phyloP scores from a whole-genome alignment of 2,113 vertebrate genomes.

The Eira barbara region DNA sequence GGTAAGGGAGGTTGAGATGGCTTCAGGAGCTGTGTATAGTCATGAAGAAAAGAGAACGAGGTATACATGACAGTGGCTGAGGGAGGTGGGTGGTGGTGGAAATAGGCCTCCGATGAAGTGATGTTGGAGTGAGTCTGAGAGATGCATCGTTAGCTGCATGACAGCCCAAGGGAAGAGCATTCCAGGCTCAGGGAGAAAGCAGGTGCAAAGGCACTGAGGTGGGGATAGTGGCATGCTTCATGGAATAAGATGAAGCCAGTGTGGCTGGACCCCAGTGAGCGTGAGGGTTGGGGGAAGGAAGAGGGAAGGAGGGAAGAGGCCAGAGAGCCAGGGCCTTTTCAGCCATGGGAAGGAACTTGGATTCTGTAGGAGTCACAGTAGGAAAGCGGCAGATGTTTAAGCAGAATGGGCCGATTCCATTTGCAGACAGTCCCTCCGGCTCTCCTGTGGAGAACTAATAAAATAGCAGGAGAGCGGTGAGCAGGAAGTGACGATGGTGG shows the following conservation, averaged over 20 bases:
- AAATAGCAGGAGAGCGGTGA: background rate
- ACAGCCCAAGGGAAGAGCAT: background rate
- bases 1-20: background rate
- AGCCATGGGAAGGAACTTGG: background rate
- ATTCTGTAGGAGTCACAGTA: background rate
- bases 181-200: background rate
- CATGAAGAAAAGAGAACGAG: background rate
- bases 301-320: background rate
- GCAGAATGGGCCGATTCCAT: background rate
- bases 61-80: fast-evolving
- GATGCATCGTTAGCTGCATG: background rate
- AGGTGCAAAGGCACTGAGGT: background rate
- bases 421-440: background rate
- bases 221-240: background rate
- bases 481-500: background rate
- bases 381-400: background rate
- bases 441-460: background rate
- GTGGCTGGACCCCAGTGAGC: background rate
- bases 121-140: background rate
- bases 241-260: background rate
- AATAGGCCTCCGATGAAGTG: background rate
- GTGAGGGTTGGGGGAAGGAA: background rate
- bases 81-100: fast-evolving
- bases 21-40: background rate
- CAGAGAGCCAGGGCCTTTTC: background rate